Percentiles rank a stretch among this genome's conserved stretches.
phyloP scores from a whole-genome alignment of 1,140 invertebrate species.

The Carposina sasakii region DNA sequence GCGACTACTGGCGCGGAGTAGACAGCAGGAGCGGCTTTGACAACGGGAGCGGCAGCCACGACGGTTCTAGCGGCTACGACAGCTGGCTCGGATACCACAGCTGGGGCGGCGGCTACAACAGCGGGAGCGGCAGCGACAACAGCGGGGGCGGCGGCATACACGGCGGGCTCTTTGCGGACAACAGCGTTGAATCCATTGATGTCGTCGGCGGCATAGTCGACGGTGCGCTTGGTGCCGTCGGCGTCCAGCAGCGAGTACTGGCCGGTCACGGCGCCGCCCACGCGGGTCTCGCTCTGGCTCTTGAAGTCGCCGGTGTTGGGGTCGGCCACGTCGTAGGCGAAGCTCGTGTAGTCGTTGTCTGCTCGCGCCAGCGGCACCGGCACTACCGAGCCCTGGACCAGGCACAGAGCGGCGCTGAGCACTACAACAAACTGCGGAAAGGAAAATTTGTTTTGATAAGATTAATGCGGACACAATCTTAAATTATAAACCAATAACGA shows the following conservation, averaged over 20 bases:
- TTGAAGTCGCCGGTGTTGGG: constrained; percentile 71
- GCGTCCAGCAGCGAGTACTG: constrained; percentile 65
- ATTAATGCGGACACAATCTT: too few species aligned
- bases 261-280: constrained; percentile 73
- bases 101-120: constrained; percentile 12
- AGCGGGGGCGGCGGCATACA: constrained; percentile 31
- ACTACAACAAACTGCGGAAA: constrained; percentile 46
- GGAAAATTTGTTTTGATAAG: constrained; percentile 10
- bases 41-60: constrained; percentile 10
- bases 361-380: constrained; percentile 40
- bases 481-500: too few species aligned
- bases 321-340: constrained; percentile 66
- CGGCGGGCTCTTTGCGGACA: constrained; percentile 53
- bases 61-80: constrained; percentile 5
- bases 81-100: constrained; percentile 19
- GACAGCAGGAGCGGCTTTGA: constrained; percentile 7
- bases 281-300: constrained; percentile 63
- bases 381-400: constrained; percentile 41
- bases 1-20: constrained; percentile 14
- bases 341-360: constrained; percentile 53
- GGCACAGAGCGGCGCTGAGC: constrained; percentile 34
- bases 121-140: constrained; percentile 14
- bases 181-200: constrained; percentile 69
- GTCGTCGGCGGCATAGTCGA: constrained; percentile 66
- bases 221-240: constrained; percentile 65